Conservation (phyloP, 2,888 invertebrate species). For the Elegia similella region DNA sequence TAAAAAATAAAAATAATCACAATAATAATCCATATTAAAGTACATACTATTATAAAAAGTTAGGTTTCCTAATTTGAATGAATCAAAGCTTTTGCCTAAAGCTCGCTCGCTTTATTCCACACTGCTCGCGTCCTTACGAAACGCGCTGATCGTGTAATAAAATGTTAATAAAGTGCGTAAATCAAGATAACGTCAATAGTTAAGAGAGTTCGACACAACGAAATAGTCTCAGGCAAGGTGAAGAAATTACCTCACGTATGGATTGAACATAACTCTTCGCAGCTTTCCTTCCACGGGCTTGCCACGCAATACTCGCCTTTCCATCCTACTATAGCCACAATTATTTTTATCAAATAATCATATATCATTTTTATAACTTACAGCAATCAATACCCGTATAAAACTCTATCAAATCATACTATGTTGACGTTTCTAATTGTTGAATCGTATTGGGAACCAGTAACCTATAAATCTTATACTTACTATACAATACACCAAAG, state of each 20-base stretch:
- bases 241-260: slow-evolving; percentile 61
- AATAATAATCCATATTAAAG: too few species aligned
- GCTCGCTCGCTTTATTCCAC: slow-evolving; percentile 25
- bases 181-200: slow-evolving; percentile 78
- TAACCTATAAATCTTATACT: not conserved
- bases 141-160: slow-evolving; percentile 66
- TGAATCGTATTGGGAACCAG: not conserved
- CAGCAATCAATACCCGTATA: not conserved
- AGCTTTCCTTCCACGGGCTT: slow-evolving; percentile 32
- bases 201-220: slow-evolving; percentile 64
- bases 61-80: not conserved
- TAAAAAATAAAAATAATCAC: too few species aligned
- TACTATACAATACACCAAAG: not conserved
- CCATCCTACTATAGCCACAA: not conserved
- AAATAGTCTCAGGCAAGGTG: slow-evolving; percentile 61
- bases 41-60: too few species aligned
- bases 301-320: slow-evolving; percentile 34
- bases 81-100: slow-evolving; percentile 22
- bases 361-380: slow-evolving; percentile 12
- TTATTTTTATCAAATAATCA: slow-evolving; percentile 8
- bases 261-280: slow-evolving; percentile 55
- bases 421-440: slow-evolving; percentile 2
- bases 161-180: slow-evolving; percentile 76
- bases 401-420: slow-evolving; percentile 1
- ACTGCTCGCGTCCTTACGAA: slow-evolving; percentile 44